A percentile compares a stretch with the other conserved stretches of the same genome.
These are phyloP conservation scores for Siphamia tubifer DNA, from an alignment of 2,113 vertebrate species.

Conservation along the genomic window DNA sequence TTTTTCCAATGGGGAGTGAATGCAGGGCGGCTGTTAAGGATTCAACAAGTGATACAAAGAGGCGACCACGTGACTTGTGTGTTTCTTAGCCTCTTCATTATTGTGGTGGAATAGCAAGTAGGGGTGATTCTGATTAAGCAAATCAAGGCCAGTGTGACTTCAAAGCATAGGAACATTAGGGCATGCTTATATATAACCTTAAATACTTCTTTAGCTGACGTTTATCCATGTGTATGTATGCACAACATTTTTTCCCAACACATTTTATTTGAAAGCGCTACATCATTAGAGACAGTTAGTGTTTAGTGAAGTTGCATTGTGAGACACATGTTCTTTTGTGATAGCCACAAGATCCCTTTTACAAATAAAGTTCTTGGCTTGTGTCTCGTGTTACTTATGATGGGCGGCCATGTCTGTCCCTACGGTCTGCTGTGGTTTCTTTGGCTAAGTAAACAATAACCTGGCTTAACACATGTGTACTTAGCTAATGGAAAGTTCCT, in stretches of 20 bases:
- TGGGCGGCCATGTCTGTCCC: slow-evolving; percentile 58
- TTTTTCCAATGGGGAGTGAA: slow-evolving; percentile 58
- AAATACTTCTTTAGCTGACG: slow-evolving; percentile 10
- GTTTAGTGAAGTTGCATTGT: background rate
- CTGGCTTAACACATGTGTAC: slow-evolving; percentile 77
- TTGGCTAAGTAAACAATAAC: slow-evolving; percentile 77
- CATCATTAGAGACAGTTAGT: background rate
- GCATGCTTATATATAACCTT: background rate
- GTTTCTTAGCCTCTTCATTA: slow-evolving; percentile 72
- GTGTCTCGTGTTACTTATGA: slow-evolving; percentile 50
- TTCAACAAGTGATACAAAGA: slow-evolving; percentile 82
- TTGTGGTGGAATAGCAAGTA: slow-evolving; percentile 73
- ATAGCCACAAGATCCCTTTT: slow-evolving; percentile 33
- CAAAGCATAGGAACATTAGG: slow-evolving; percentile 44
- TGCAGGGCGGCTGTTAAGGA: slow-evolving; percentile 71
- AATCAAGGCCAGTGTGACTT: slow-evolving; percentile 59
- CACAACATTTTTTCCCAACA: too few relatives aligned
- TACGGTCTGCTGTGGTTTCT: slow-evolving; percentile 60
- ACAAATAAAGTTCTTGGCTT: slow-evolving; percentile 52
- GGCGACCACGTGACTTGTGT: slow-evolving; percentile 72
- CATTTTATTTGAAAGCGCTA: slow-evolving; percentile 19
- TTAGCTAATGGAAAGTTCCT: slow-evolving; percentile 79
- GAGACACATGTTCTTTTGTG: background rate
- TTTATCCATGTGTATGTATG: too few relatives aligned
- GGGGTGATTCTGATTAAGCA: slow-evolving; percentile 67